Evolutionary conservation across 2,888 invertebrate genomes (phyloP), one percentile per base, ranked within the genome.

Genomic region (Zeuzera pyrina): DNA sequence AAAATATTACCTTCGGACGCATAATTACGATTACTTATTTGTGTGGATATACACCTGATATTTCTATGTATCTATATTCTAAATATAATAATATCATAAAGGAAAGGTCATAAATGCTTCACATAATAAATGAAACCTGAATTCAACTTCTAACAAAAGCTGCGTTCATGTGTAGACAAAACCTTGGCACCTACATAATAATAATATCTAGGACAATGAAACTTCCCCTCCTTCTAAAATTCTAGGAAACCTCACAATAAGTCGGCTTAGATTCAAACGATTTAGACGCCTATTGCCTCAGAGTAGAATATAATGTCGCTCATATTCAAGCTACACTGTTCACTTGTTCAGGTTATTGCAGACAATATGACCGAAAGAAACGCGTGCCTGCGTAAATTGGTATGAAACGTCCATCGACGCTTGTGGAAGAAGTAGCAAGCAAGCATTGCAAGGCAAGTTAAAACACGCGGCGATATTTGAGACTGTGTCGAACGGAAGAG

Each of bases 221-320:
- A 63, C 64, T n/a, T n/a, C 69, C 31, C 31, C 26, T 19, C 5
- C 15, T 27, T 57, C 41, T 41, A 52, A 51, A 54, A 57, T 56
- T 49, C 57, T 55, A 55, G 58, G 73, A 77, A 76, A 57, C 72
- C 70, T 61, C 69, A 66, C 56, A 61, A 57, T 48, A 51, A 57
- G 51, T 50, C n/a, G n/a, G 28, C 31, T 34, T 38, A 32, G 37
- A 36, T 45, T 34, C 52, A 53, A 33, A 35, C 56, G 33, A 69
- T 46, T 57, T 37, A 35, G 39, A 30, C 38, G 49, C 45, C 50
- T 72, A 64, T 41, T 36, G 19, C 54, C 45, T 43, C 27, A 39
- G 30, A 26, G 25, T 52, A 60, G 39, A 48, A 43, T 40, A 36
- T 46, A 58, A 47, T 57, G 53, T 64, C 41, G 57, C 47, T 43